Evolutionary conservation across 2,888 invertebrate genomes (phyloP), one percentile per base, ranked within the genome.

Genomic region (Entomobrya multifasciata): DNA sequence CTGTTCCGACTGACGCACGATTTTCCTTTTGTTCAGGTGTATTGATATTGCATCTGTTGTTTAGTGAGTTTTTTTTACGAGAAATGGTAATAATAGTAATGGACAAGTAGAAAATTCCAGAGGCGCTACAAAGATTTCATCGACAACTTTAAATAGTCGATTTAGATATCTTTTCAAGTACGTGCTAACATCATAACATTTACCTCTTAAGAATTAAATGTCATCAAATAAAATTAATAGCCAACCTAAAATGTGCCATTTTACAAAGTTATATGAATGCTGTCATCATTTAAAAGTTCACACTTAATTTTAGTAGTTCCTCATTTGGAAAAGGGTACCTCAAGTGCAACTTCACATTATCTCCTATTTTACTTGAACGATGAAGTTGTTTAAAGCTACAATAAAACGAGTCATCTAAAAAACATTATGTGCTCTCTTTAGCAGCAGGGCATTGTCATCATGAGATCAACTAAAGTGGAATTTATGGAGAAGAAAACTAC

Each of bases 401-500:
- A 65, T 65, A 36, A 41, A 49, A 36, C 3, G 47, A 72, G 27
- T 72, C 49, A 22, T 27, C 13, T 27, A 52, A 52, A 6, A 8
- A 17, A 25, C 27, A 4, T 36, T n/a, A n/a, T 62, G 11, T 41
- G 65, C 5, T 17, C 17, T 30, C 27, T 47, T 72, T 72, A 72
- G 25, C 44, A 49, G 36, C 55, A 17, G 76, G 55, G 36, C 52
- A 76, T 55, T 20, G 3, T 60, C 41, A 20, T 55, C 20, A 55
- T 65, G 70, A 70, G 41, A 74, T 47, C 82, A 74, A 57, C 82
- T 36, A 36, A 36, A 36, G 36, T 27, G 41, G 74, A 74, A 74
- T 74, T 82, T 82, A 82, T 82, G 82, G 62, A 74, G 27, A 72
- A 17, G 44, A 22, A 30, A 57, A 8, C 41, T 25, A 60, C 57